These are phyloP conservation scores for Onthophagus taurus DNA, from an alignment of 1,140 invertebrate species.

Conservation along the genomic window DNA sequence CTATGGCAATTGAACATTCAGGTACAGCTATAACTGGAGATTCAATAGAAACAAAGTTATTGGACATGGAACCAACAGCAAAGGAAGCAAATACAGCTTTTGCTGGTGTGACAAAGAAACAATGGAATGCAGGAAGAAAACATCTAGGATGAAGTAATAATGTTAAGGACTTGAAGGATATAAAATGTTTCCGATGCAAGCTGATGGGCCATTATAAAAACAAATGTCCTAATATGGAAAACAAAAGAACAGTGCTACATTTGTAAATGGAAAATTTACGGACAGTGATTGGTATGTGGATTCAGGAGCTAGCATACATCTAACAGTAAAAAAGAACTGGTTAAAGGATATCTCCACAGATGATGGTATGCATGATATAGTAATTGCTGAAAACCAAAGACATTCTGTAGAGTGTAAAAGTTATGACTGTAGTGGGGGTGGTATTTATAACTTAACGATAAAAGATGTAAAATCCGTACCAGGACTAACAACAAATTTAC, in stretches of 20 bases:
- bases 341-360: conserved; percentile 9
- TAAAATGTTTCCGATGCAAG: background rate
- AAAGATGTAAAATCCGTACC: conserved; percentile 24
- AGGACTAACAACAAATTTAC: conserved; percentile 24
- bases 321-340: conserved; percentile 22
- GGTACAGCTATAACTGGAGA: no score
- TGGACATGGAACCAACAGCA: no score
- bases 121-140: no score
- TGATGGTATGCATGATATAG: conserved; percentile 1
- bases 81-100: no score
- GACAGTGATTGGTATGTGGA: conserved; percentile 25
- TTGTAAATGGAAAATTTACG: background rate
- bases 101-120: no score
- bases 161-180: no score
- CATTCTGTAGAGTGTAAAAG: conserved; percentile 7
- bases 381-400: conserved; percentile 13
- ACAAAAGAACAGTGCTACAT: background rate
- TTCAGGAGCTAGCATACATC: conserved; percentile 24
- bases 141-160: no score
- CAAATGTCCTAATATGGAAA: conserved; percentile 4
- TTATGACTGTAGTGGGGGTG: background rate
- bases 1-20: conserved; percentile 29
- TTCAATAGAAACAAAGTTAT: no score
- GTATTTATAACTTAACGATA: background rate
- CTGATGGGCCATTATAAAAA: background rate